phyloP scores from a whole-genome alignment of 2,888 invertebrate species.

The Lottia gigantea region DNA sequence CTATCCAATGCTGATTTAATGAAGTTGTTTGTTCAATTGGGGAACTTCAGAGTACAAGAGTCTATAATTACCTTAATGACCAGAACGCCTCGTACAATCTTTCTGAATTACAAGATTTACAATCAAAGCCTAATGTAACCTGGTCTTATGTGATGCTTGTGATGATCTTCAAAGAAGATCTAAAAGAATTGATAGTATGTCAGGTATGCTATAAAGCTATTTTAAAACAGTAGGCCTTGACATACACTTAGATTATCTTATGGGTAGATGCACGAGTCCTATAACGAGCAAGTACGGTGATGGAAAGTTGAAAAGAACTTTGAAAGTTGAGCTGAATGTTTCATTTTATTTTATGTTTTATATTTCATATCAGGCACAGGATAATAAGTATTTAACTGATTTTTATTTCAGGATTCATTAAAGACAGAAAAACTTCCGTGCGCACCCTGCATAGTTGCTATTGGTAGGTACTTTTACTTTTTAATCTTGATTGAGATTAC shows the following conservation, averaged over 20 bases:
- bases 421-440: slow-evolving; percentile 5
- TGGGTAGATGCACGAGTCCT: no score
- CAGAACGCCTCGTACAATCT: neutral
- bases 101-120: slow-evolving; percentile 1
- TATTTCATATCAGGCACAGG: slow-evolving; percentile 51
- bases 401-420: slow-evolving; percentile 4
- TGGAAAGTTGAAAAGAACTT: no score
- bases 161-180: neutral
- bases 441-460: neutral
- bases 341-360: no score
- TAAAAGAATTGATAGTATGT: slow-evolving; percentile 5
- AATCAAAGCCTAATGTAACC: neutral
- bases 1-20: neutral
- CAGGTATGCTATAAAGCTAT: no score
- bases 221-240: neutral
- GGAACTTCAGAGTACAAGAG: neutral
- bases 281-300: slow-evolving; percentile 88
- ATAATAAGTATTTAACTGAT: neutral
- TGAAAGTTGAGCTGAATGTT: no score
- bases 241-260: no score
- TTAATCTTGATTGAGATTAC: no score
- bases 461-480: neutral
- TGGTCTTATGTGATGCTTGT: neutral
- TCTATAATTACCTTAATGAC: neutral
- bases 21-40: neutral